Evolutionary conservation across 1,140 invertebrate genomes (phyloP).

Genomic region (Penaeus chinensis): DNA sequence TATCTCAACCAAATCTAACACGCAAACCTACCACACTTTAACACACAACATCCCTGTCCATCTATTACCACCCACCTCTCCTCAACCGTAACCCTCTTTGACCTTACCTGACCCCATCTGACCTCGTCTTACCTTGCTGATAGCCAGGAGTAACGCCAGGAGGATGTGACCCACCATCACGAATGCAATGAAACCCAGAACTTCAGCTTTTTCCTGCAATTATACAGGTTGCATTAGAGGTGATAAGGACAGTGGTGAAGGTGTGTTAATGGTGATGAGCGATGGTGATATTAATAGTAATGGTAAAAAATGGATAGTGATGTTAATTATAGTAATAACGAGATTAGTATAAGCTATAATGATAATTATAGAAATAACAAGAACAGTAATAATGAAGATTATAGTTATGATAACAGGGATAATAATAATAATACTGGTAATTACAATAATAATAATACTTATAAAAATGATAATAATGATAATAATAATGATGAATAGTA

Average conservation of each 20-base stretch:
- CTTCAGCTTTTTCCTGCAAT: conserved; percentile 9
- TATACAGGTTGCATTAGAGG: not conserved
- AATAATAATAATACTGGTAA: too few species aligned
- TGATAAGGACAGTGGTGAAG: not conserved
- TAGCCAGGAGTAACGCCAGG: not conserved
- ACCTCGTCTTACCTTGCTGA: not conserved
- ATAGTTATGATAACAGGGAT: too few species aligned
- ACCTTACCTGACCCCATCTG: too few species aligned
- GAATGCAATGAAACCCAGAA: conserved; percentile 3
- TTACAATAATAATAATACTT: too few species aligned
- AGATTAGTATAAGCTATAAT: not conserved
- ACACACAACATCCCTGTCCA: too few species aligned
- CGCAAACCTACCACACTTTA: too few species aligned
- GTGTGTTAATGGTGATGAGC: not conserved
- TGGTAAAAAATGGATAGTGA: not conserved
- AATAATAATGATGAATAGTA: too few species aligned
- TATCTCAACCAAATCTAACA: too few species aligned
- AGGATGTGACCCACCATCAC: conserved; percentile 30
- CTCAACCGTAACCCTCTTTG: too few species aligned
- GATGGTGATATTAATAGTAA: not conserved
- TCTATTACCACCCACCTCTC: too few species aligned
- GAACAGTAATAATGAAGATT: too few species aligned
- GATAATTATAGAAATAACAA: not conserved
- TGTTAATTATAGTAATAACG: not conserved
- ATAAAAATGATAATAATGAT: too few species aligned